A percentile compares a stretch with the other conserved stretches of the same genome.
Evolutionary conservation across 2,888 invertebrate genomes (phyloP).

Genomic region (Morpho deidamia): DNA sequence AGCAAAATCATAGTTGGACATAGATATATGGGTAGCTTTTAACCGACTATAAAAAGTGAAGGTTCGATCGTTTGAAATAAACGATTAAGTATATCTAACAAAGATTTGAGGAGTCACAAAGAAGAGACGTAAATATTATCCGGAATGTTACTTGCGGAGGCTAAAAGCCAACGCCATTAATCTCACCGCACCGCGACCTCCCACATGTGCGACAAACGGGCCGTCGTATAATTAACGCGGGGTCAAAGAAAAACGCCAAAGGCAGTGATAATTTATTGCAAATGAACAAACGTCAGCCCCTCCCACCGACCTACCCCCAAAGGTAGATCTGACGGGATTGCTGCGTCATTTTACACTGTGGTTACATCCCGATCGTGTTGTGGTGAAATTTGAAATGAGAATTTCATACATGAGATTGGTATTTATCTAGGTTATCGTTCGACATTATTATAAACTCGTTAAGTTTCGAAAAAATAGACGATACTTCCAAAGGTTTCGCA

Average conservation of each 20-base stretch:
- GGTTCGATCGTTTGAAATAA: no score
- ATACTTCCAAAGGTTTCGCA: no score
- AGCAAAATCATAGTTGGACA: no score
- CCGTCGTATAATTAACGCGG: conserved; percentile 16
- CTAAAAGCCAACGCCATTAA: not conserved
- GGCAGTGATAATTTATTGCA: conserved; percentile 17
- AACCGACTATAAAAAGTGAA: no score
- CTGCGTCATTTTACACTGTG: conserved; percentile 12
- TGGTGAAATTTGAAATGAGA: conserved; percentile 1
- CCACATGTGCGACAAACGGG: conserved; percentile 8
- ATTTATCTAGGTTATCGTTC: not conserved
- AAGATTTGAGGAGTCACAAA: no score
- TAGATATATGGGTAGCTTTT: no score
- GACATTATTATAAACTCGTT: no score
- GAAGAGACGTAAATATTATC: no score
- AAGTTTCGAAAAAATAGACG: no score
- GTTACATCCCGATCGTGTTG: conserved; percentile 10
- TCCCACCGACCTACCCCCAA: not conserved
- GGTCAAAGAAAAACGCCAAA: conserved; percentile 19
- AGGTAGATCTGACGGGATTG: conserved; percentile 6
- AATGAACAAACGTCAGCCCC: conserved; percentile 8
- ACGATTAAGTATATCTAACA: no score
- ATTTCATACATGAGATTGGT: not conserved
- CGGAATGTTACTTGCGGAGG: no score
- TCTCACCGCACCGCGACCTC: not conserved